Evolutionary conservation across 1,140 invertebrate species (phyloP).

Genomic region (Drosophila orosa): DNA sequence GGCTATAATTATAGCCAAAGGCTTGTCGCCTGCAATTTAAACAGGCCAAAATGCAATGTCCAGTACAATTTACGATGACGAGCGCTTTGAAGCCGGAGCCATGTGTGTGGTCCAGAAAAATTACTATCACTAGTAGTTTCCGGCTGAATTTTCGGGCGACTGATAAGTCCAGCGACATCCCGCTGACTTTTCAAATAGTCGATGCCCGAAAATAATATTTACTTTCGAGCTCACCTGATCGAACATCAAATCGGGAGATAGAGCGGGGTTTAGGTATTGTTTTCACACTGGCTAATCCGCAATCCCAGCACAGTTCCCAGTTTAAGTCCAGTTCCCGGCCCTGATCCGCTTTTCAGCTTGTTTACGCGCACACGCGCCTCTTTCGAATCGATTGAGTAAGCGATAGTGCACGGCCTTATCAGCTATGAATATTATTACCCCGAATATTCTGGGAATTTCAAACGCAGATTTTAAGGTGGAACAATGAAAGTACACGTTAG

Average conservation of each 20-base stretch:
- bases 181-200: constrained; percentile 17
- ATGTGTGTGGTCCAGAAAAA: constrained; percentile 26
- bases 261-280: constrained; percentile 10
- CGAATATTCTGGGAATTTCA: constrained; percentile 30
- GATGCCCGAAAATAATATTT: constrained; percentile 20
- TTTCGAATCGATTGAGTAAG: constrained; percentile 38
- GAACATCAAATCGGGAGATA: constrained; percentile 10
- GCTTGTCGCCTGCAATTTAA: constrained; percentile 74
- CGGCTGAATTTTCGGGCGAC: constrained; percentile 25
- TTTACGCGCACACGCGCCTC: constrained; percentile 47
- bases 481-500: constrained; percentile 1
- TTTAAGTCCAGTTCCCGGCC: constrained; percentile 14
- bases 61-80: constrained; percentile 64
- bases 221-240: constrained; percentile 27
- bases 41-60: constrained; percentile 43
- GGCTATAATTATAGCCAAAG: constrained; percentile 77
- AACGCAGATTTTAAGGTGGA: constrained; percentile 35
- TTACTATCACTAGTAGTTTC: constrained; percentile 38
- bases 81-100: constrained; percentile 65
- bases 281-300: constrained; percentile 20
- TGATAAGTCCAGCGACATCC: constrained; percentile 25
- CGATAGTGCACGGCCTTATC: constrained; percentile 25
- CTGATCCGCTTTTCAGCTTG: constrained; percentile 36
- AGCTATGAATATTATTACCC: constrained; percentile 18
- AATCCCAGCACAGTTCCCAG: constrained; percentile 5